phyloP scores from a whole-genome alignment of 2,797 vertebrate species.

The Acrossocheilus fasciatus region DNA sequence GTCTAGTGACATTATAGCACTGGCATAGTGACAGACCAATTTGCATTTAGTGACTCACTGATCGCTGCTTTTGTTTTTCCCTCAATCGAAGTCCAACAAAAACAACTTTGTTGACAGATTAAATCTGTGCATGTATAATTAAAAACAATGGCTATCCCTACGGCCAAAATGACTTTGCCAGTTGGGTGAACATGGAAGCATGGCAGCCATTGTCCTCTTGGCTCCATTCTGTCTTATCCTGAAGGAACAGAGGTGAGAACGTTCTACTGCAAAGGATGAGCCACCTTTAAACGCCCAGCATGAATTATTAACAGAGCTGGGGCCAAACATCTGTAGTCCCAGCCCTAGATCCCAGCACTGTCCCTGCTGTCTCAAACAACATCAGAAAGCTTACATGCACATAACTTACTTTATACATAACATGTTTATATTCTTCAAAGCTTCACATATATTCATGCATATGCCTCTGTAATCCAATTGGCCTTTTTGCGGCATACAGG shows the following conservation, averaged over 20 bases:
- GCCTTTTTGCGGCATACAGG: slow-evolving; percentile 70
- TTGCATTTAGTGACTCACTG: background rate
- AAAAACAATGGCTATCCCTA: slow-evolving; percentile 52
- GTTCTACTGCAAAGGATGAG: slow-evolving; percentile 47
- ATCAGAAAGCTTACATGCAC: slow-evolving; percentile 35
- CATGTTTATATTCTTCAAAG: background rate
- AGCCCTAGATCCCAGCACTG: slow-evolving; percentile 46
- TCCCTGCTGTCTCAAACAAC: slow-evolving; percentile 35
- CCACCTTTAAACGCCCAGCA: slow-evolving; percentile 62
- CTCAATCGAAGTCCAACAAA: slow-evolving; percentile 17
- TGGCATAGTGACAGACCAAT: background rate
- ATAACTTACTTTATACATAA: background rate
- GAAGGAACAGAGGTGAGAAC: slow-evolving; percentile 76
- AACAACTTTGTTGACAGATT: slow-evolving; percentile 51
- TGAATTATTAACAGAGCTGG: slow-evolving; percentile 75
- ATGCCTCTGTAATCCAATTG: background rate
- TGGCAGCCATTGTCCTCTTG: slow-evolving; percentile 63
- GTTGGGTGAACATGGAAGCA: slow-evolving; percentile 70
- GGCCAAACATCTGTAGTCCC: slow-evolving; percentile 72
- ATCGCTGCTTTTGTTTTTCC: slow-evolving; percentile 27
- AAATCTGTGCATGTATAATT: slow-evolving; percentile 72
- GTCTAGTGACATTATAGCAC: background rate
- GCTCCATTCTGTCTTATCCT: slow-evolving; percentile 67
- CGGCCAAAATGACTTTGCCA: slow-evolving; percentile 66
- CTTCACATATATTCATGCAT: background rate